phyloP scores from a whole-genome alignment of 1,140 invertebrate genomes.

The Zaprionus gabonicus region DNA sequence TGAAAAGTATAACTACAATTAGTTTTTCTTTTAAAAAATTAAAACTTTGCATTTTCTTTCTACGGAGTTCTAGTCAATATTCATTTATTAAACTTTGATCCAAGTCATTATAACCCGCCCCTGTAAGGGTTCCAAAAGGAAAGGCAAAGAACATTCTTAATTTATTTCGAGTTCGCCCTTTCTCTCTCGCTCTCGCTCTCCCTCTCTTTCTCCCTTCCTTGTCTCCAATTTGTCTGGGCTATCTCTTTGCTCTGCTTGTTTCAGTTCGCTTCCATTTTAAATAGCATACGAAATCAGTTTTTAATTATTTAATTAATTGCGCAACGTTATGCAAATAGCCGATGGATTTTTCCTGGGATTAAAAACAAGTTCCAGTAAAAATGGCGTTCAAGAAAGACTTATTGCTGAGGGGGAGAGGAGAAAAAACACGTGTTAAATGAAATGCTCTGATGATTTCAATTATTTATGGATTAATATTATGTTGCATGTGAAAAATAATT shows the following conservation, averaged over 20 bases:
- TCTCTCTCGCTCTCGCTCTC: not conserved
- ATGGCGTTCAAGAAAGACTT: conserved; percentile 11
- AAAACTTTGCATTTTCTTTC: not conserved
- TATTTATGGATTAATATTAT: conserved; percentile 25
- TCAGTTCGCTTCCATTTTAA: conserved; percentile 32
- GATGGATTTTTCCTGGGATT: conserved; percentile 23
- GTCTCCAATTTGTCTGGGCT: conserved; percentile 37
- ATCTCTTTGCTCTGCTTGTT: conserved; percentile 16
- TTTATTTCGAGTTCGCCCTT: conserved; percentile 49
- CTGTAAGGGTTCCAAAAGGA: conserved; percentile 4
- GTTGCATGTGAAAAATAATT: conserved; percentile 10
- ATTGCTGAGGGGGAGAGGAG: not conserved
- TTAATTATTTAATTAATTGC: conserved; percentile 70
- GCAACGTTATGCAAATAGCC: conserved; percentile 58
- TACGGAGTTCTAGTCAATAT: not conserved
- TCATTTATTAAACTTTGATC: not conserved
- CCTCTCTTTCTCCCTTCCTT: not conserved
- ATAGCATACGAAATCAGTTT: conserved; percentile 59
- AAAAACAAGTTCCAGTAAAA: not conserved
- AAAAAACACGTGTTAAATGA: conserved; percentile 13
- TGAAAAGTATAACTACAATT: too few species aligned
- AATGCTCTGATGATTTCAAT: conserved; percentile 7
- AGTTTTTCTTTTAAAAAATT: too few species aligned
- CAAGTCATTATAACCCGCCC: not conserved
- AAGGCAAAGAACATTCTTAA: conserved; percentile 55